Evolutionary conservation across 37 sponge, comb jelly and placozoan genomes (phyloP), one percentile per base, ranked within the genome.

Genomic region (Halichondria panicea): DNA sequence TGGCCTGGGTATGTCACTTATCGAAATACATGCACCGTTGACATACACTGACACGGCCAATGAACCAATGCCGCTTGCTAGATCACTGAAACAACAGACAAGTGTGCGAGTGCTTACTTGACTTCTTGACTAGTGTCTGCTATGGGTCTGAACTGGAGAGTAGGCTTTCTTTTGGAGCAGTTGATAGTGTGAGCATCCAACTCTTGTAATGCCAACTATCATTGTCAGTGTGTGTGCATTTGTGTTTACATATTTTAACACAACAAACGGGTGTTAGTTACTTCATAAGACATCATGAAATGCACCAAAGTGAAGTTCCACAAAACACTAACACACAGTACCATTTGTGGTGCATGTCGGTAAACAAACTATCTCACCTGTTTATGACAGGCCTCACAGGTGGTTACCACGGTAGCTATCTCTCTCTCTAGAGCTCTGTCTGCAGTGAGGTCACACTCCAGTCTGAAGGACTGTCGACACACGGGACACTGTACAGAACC

Each of bases 371-470:
- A 0, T 38, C 73, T 31, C 25, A 86, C 87, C 38, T 66, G 55
- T 65, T 73, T 62, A 44, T 36, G 40, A 59, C 87, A 86, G 13
- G 55, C 72, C n/a, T 0, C 4, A 53, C 87, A 86, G 0, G 68
- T 66, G 21, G 50, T 57, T 30, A 24, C 21, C 19, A 46, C 40
- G 19, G 4, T 74, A 25, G 66, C 35, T n/a, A 86, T 79, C 53
- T 68, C 75, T 15, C 46, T 66, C 66, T 86, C 75, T 4, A 74
- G 35, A 0, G 1, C 41, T 0, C 8, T 58, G 53, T 86, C 74
- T 36, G 46, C 24, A 13, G 15, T 13, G 24, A 52, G 37, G 44
- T 55, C 68, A 37, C 27, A 3, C 28, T 3, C 24, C 38, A 52
- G 11, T 33, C 39, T 50, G 63, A 74, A 79, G 0, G 66, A 52